Base-by-base conservation (phyloP, 2,113 vertebrate genomes). In the Nyctibius bracteatus region DNA sequence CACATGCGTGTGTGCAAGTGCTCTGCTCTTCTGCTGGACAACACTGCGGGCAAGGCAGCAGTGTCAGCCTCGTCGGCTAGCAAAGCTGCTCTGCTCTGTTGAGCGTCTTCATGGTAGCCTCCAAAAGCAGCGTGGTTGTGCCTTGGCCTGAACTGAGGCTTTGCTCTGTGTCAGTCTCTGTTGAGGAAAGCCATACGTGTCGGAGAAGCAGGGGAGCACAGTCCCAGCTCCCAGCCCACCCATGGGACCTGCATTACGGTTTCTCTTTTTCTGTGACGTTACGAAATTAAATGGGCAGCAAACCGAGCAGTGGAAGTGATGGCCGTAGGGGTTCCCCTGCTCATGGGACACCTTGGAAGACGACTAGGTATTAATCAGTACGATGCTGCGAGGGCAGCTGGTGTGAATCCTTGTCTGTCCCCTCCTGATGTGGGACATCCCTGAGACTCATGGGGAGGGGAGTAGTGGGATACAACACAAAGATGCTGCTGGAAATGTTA, bases 1-100 rank as follows among this genome's bases (percentile, higher is more conserved):
- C 39, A 10, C 4, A 1, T 0, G 0, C 9, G 30, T 20, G 19
- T 31, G 18, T 16, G 15, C 41, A 43, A 10, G 23, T 8, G 37
- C 3, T 2, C 73, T 58, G 43, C 35, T 66, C 20, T 51, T 47
- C 35, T 41, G 65, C 49, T 31, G 28, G 47, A 46, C 3, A 2
- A 7, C 25, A 22, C 17, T 0, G 5, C 1, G 5, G 54, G 21
- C 23, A 23, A 37, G 41, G 73, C 33, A 21, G 55, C 6, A 4
- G 22, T 16, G 27, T 23, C 13, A 12, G 59, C 72, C 77, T 59
- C 4, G 0, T 31, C 0, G 4, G 12, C 35, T 43, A 3, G 0
- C 23, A 12, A 44, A 44, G 44, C 58, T 25, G 33, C 52, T 58
- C 13, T 2, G 24, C 62, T 51, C 43, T 20, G 2, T 24, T 6